phyloP scores from a whole-genome alignment of 2,113 vertebrate species.

The Halcyon senegalensis region DNA sequence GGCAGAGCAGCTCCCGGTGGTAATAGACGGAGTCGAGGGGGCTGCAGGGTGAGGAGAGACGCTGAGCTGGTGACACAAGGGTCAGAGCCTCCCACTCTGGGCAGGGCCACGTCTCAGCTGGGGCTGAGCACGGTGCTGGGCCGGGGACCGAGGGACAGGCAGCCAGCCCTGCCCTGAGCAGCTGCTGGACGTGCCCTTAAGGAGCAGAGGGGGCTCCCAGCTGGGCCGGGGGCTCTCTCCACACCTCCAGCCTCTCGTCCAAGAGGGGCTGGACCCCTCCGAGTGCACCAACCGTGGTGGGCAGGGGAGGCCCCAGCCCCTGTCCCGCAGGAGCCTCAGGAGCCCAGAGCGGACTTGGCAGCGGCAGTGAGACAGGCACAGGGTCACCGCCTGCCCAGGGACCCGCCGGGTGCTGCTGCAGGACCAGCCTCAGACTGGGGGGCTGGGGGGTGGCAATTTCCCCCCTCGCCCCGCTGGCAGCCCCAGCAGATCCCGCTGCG shows the following conservation, averaged over 20 bases:
- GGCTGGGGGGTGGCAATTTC: neutral
- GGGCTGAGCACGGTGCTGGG: neutral
- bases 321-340: neutral
- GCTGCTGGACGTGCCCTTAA: neutral
- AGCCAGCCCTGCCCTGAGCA: neutral
- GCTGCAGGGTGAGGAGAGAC: constrained; percentile 46
- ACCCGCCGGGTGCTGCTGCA: neutral
- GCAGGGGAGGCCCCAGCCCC: neutral
- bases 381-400: neutral
- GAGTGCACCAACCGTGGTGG: no score
- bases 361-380: neutral
- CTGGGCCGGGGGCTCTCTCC: neutral
- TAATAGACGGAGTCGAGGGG: constrained; percentile 87
- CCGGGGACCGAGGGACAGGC: neutral
- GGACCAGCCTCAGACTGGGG: neutral
- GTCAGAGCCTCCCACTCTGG: no score
- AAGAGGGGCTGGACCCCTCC: neutral
- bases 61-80: accelerated
- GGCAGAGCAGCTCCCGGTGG: constrained; percentile 92
- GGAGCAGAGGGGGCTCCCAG: neutral
- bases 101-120: no score
- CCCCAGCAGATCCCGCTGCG: accelerated
- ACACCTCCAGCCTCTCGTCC: neutral
- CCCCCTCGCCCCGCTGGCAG: neutral
- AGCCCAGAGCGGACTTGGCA: neutral